Evolutionary conservation across 1,140 invertebrate genomes (phyloP), one percentile per base, ranked within the genome.

Genomic region (Drosophila ambigua): DNA sequence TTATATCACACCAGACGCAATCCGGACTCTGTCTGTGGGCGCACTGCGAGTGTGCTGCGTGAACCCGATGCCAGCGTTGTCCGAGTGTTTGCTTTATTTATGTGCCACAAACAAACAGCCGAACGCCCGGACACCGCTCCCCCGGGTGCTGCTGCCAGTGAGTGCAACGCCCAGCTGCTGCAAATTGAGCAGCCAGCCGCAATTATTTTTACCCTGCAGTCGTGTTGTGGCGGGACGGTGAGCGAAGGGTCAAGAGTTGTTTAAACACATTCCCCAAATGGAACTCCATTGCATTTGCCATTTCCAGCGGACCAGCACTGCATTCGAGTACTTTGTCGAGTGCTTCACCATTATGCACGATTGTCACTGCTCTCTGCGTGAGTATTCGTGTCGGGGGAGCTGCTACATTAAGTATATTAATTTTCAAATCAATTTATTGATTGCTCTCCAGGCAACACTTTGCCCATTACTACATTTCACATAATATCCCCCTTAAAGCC

Each of bases 81-180:
- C 39, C 48, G 74, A 66, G 61, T 76, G 62, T 78, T 65, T 67
- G 60, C 65, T 64, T 85, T 85, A 85, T 87, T 77, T 87, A 81
- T 85, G 65, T 80, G 68, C 65, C 67, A 73, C 67, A 82, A 85
- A 72, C 82, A 87, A 85, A 72, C 81, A 68, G n/a, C 13, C 7
- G 16, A 49, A 41, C 60, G 41, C 60, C 67, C 59, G 65, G 69
- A 87, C 82, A 55, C 35, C n/a, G 41, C 58, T 51, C 15, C 45
- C 44, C 8, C 9, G 54, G 11, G 31, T 13, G 24, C 20, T 15
- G n/a, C 35, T 20, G 20, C 1, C 20, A 20, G 20, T 20, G 20
- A 5, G 23, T 23, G 53, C 23, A 20, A 49, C 28, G 28, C 43
- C 8, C 39, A 35, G 28, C 31, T 54, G 43, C 61, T 48, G 50